A percentile compares a stretch with the other conserved stretches of the same genome.
These are phyloP conservation scores for Pseudoatta argentina DNA, from an alignment of 1,140 invertebrate genomes.

Conservation along the genomic window DNA sequence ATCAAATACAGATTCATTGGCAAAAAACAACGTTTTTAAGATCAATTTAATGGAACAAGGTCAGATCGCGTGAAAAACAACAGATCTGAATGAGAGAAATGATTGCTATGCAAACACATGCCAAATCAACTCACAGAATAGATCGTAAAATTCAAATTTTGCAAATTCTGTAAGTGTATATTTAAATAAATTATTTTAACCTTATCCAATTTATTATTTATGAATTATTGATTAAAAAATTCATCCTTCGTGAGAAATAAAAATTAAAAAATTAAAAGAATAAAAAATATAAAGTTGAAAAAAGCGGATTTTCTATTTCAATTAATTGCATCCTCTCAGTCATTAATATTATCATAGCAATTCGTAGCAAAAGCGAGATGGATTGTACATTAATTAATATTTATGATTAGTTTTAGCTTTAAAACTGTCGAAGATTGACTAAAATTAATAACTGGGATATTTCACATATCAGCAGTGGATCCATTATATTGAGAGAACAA, in stretches of 20 bases:
- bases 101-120: background rate
- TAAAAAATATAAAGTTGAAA: background rate
- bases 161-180: background rate
- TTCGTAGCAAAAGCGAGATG: background rate
- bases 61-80: constrained; percentile 27
- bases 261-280: constrained; percentile 3
- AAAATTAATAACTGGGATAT: background rate
- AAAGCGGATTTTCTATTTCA: background rate
- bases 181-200: constrained; percentile 10
- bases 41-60: constrained; percentile 27
- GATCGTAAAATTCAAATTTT: background rate
- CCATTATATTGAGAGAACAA: background rate
- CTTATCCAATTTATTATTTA: background rate
- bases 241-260: background rate
- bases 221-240: background rate
- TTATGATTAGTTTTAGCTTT: constrained; percentile 13
- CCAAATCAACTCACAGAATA: background rate
- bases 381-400: background rate
- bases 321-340: background rate
- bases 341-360: constrained; percentile 1
- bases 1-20: background rate
- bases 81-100: background rate
- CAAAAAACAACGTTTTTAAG: constrained; percentile 4
- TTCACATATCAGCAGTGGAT: background rate
- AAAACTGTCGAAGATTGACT: background rate